phyloP scores from a whole-genome alignment of 2,113 vertebrate genomes.

The Hystrix brachyura region DNA sequence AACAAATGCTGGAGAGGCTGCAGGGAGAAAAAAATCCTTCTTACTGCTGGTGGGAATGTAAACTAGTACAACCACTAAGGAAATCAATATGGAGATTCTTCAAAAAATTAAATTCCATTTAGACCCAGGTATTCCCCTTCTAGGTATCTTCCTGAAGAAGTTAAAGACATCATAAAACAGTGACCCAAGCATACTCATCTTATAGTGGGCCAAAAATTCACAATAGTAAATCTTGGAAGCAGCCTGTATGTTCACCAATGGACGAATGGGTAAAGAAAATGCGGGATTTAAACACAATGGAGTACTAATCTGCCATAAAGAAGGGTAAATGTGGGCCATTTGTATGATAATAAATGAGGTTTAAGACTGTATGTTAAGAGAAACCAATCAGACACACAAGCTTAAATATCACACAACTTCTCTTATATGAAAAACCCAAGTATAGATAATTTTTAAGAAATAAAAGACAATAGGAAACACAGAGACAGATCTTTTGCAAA shows the following conservation, averaged over 20 bases:
- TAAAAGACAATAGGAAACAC: neutral
- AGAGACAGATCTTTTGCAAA: neutral
- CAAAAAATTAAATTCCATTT: neutral
- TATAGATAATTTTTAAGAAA: neutral
- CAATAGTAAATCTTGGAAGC: neutral
- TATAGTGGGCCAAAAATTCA: neutral
- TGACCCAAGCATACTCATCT: accelerated
- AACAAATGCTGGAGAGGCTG: neutral
- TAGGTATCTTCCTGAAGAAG: neutral
- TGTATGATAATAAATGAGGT: neutral
- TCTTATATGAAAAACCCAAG: neutral
- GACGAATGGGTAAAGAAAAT: neutral
- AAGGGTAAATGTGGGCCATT: neutral
- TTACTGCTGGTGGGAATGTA: accelerated
- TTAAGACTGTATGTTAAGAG: neutral
- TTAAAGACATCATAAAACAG: accelerated
- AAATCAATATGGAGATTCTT: neutral
- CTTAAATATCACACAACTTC: neutral
- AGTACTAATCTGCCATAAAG: neutral
- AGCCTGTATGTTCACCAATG: neutral
- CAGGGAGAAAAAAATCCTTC: neutral
- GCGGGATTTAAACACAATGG: neutral
- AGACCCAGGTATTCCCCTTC: neutral
- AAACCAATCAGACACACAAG: neutral
- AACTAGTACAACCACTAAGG: neutral